Conservation (phyloP, 2,113 vertebrate genomes). For the Tringa solitaria region DNA sequence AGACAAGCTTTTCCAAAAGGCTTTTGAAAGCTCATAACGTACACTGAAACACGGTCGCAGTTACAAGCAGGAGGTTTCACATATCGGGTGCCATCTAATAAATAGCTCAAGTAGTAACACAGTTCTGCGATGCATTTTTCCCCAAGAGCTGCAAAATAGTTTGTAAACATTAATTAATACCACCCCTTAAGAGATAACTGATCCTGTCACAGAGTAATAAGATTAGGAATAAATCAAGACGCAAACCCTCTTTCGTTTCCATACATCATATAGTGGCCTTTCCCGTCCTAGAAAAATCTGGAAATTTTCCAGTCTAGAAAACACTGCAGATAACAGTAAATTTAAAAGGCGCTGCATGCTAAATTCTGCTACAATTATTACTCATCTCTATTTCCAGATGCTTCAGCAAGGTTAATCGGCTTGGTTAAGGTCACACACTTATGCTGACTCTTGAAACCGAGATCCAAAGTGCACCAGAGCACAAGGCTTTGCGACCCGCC, state of each 20-base stretch:
- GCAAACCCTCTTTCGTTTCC: background rate
- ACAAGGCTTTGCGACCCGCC: background rate
- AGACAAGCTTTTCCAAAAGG: conserved; percentile 3
- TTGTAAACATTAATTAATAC: conserved; percentile 44
- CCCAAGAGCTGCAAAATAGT: background rate
- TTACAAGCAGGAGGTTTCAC: background rate
- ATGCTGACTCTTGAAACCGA: background rate
- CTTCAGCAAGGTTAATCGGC: background rate
- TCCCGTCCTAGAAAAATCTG: background rate
- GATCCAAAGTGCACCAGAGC: background rate
- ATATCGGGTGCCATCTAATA: background rate
- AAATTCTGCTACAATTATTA: background rate
- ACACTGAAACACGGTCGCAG: background rate
- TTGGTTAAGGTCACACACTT: background rate
- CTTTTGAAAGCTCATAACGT: background rate
- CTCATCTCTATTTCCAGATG: background rate
- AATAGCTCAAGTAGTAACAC: background rate
- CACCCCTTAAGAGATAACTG: conserved; percentile 2
- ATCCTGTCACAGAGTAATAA: background rate
- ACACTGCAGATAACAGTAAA: background rate
- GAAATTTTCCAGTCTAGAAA: background rate
- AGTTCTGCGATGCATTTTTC: background rate
- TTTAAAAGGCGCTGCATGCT: background rate
- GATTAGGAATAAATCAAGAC: conserved; percentile 18
- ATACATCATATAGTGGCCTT: background rate